phyloP scores from a whole-genome alignment of 2,797 vertebrate genomes.

The Tangara arthus region DNA sequence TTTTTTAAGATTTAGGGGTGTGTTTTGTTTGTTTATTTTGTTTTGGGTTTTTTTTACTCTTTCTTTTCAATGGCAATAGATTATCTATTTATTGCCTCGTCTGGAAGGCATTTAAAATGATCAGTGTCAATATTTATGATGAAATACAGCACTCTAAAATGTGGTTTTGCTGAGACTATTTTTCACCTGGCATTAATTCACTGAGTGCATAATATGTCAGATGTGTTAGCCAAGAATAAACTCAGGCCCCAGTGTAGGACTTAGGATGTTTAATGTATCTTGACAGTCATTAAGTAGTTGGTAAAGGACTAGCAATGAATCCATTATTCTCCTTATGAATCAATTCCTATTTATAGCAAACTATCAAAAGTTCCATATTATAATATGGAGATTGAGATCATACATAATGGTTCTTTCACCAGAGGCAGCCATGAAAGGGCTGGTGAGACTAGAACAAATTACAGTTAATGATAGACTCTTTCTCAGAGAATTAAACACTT shows the following conservation, averaged over 20 bases:
- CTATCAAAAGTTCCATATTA: conserved; percentile 14
- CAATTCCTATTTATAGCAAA: conserved; percentile 46
- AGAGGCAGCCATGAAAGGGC: conserved; percentile 49
- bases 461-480: conserved; percentile 43
- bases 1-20: neutral
- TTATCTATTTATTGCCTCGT: neutral
- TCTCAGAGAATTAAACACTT: conserved; percentile 55
- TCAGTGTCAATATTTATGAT: conserved; percentile 26
- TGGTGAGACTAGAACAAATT: conserved; percentile 58
- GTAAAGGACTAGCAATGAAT: conserved; percentile 42
- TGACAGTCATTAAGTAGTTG: conserved; percentile 43
- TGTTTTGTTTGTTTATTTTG: neutral
- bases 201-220: neutral
- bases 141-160: conserved; percentile 18
- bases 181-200: conserved; percentile 25
- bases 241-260: neutral
- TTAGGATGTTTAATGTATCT: conserved; percentile 49
- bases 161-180: conserved; percentile 5
- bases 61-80: neutral
- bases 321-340: conserved; percentile 49
- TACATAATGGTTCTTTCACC: conserved; percentile 46
- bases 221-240: conserved; percentile 29
- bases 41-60: fast-evolving
- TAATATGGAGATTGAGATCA: conserved; percentile 39
- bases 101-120: conserved; percentile 12